These are phyloP conservation scores for Anarrhichthys ocellatus DNA, from an alignment of 2,113 vertebrate species.

Conservation along the genomic window DNA sequence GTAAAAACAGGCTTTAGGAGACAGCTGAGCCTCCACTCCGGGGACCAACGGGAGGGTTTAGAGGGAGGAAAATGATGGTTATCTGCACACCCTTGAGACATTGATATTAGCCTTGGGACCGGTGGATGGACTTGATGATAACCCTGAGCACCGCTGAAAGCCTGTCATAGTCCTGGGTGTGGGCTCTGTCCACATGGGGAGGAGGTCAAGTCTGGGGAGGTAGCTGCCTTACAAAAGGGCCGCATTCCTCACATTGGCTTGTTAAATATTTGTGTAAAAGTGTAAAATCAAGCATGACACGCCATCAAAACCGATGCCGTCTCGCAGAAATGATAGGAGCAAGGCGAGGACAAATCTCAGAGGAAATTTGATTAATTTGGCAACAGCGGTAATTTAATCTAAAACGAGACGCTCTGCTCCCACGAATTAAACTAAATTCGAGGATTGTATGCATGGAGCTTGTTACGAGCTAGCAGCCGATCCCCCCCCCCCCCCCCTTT, in stretches of 20 bases:
- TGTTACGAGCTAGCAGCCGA: constrained; percentile 46
- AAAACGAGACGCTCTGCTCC: constrained; percentile 15
- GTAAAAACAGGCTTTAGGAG: constrained; percentile 75
- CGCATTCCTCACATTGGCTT: neutral
- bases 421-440: constrained; percentile 52
- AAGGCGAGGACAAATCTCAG: neutral
- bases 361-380: constrained; percentile 61
- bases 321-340: constrained; percentile 12
- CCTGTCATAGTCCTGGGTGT: constrained; percentile 57
- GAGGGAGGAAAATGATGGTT: constrained; percentile 75
- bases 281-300: constrained; percentile 25
- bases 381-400: constrained; percentile 42
- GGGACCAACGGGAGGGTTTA: constrained; percentile 62
- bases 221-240: neutral
- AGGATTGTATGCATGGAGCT: constrained; percentile 49
- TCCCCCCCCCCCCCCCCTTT: neutral
- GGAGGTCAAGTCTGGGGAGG: constrained; percentile 32
- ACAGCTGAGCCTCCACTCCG: constrained; percentile 69
- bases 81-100: constrained; percentile 75
- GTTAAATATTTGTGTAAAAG: constrained; percentile 8
- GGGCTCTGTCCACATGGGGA: constrained; percentile 1
- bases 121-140: constrained; percentile 77
- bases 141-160: constrained; percentile 53
- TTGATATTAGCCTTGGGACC: constrained; percentile 74
- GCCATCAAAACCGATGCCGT: neutral